Evolutionary conservation across 2,797 vertebrate species (phyloP).

Genomic region (Chiropotes sagulatus): DNA sequence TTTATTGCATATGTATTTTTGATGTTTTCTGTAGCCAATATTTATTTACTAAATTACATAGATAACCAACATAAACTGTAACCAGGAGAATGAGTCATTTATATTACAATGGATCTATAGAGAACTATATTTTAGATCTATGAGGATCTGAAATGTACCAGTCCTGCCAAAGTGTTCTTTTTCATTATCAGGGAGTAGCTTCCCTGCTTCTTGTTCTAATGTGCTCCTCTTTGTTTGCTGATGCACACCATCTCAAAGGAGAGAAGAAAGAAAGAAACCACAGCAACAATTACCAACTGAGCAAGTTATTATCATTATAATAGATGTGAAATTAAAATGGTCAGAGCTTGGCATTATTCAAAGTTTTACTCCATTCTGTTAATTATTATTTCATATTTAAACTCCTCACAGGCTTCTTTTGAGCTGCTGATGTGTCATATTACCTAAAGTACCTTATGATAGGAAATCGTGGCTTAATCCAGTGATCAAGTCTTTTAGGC

Average conservation of each 20-base stretch:
- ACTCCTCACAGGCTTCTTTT: not conserved
- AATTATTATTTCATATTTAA: not conserved
- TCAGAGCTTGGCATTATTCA: not conserved
- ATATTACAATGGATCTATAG: too few relatives aligned
- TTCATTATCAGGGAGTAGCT: not conserved
- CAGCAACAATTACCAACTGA: not conserved
- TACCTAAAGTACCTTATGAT: not conserved
- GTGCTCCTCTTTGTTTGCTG: not conserved
- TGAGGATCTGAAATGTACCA: not conserved
- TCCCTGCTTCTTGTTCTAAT: not conserved
- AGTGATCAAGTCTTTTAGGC: not conserved
- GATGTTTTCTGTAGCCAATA: not conserved
- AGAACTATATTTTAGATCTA: not conserved
- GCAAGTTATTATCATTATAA: not conserved
- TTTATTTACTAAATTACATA: conserved; percentile 13
- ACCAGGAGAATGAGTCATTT: not conserved
- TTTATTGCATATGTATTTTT: not conserved
- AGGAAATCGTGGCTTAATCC: not conserved
- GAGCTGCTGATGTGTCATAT: not conserved
- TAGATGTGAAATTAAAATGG: conserved; percentile 19
- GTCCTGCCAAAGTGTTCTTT: not conserved
- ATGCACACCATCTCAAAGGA: not conserved
- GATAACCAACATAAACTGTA: not conserved
- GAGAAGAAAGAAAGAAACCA: not conserved
- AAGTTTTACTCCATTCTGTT: not conserved